Conservation (phyloP, 1,140 invertebrate species). For the Chymomyza costata region DNA sequence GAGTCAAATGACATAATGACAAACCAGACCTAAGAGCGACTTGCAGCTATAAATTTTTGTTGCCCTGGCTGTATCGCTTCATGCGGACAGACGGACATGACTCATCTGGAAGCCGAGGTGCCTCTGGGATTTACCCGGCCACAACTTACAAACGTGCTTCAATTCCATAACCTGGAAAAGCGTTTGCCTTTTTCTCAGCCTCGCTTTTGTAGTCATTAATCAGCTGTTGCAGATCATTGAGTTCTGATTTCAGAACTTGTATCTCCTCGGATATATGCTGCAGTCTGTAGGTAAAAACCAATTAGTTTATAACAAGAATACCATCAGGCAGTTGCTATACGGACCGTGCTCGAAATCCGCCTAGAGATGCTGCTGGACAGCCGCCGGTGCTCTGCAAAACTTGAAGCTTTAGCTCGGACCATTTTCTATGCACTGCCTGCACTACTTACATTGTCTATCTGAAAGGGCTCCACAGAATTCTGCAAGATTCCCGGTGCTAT, state of each 20-base stretch:
- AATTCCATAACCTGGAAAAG: not conserved
- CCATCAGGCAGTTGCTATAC: not conserved
- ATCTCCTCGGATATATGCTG: constrained; percentile 39
- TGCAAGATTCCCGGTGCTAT: constrained; percentile 26
- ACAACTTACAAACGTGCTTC: constrained; percentile 26
- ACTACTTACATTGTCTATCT: constrained; percentile 30
- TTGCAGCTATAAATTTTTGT: too few species aligned
- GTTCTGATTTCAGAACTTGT: constrained; percentile 17
- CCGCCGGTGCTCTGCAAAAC: constrained; percentile 19
- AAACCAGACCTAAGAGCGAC: too few species aligned
- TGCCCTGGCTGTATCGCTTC: too few species aligned
- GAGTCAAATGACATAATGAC: too few species aligned
- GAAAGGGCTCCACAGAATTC: constrained; percentile 38
- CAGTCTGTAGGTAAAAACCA: not conserved
- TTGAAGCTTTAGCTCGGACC: not conserved
- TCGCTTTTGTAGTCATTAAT: constrained; percentile 38
- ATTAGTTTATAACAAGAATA: not conserved
- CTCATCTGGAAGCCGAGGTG: too few species aligned
- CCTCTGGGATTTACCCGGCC: too few species aligned
- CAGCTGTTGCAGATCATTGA: constrained; percentile 35
- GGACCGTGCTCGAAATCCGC: constrained; percentile 35
- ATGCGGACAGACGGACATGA: too few species aligned
- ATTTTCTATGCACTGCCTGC: not conserved
- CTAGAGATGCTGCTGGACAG: constrained; percentile 40
- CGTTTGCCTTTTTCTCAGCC: too few species aligned